A percentile compares a stretch with the other conserved stretches of the same genome.
Evolutionary conservation across 2,797 vertebrate species (phyloP).

Genomic region (Tiaroga cobitis): DNA sequence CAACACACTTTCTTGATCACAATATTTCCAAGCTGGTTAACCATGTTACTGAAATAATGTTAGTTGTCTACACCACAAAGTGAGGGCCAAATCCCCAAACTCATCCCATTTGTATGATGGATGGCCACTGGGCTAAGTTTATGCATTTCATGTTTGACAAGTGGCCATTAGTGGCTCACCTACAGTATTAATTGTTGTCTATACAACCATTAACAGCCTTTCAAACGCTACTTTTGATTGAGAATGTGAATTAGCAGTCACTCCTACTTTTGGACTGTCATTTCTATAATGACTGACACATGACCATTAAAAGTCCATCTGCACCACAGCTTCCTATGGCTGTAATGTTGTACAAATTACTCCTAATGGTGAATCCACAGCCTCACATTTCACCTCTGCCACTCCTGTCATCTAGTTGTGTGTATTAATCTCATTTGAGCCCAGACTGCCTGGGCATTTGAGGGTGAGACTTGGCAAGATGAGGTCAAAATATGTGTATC

Average conservation of each 20-base stretch:
- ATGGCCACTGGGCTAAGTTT: background rate
- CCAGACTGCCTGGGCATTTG: background rate
- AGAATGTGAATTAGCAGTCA: constrained; percentile 25
- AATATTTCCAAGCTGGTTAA: background rate
- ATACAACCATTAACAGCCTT: background rate
- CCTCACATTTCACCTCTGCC: constrained; percentile 42
- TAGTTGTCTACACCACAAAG: background rate
- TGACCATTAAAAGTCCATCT: constrained; percentile 52
- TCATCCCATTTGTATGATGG: background rate
- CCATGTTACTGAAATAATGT: background rate
- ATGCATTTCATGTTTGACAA: constrained; percentile 8
- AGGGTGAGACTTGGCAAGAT: background rate
- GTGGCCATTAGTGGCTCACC: constrained; percentile 9
- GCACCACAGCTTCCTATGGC: constrained; percentile 34
- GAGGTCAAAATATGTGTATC: constrained; percentile 5
- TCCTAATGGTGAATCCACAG: constrained; percentile 34
- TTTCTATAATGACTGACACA: constrained; percentile 48
- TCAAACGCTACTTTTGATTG: constrained; percentile 12
- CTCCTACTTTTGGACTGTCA: constrained; percentile 22
- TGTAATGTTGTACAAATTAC: constrained; percentile 47
- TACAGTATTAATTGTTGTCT: constrained; percentile 1
- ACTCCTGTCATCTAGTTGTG: background rate
- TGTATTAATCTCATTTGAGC: constrained; percentile 31
- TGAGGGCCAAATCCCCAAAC: background rate
- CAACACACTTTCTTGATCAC: background rate